Conservation (phyloP, 2,113 vertebrate genomes). For the Pimephales promelas region DNA sequence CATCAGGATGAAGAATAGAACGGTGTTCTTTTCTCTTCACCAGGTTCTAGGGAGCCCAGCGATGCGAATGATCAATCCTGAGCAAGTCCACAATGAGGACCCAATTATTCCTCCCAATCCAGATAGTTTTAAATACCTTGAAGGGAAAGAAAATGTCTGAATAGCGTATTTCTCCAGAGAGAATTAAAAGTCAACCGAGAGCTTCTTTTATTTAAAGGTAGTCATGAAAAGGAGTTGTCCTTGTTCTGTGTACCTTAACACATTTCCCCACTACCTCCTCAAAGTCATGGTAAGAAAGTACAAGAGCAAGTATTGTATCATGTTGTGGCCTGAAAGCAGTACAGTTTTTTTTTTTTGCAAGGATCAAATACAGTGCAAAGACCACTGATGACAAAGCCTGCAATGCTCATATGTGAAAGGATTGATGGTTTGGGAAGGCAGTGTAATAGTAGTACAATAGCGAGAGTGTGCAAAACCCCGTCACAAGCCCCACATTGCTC, state of each 20-base stretch:
- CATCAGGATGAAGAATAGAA: slow-evolving; percentile 65
- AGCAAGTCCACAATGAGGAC: slow-evolving; percentile 62
- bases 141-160: slow-evolving; percentile 66
- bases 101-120: slow-evolving; percentile 65
- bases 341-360: not conserved
- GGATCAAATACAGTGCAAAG: slow-evolving; percentile 2
- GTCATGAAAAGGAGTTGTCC: slow-evolving; percentile 30
- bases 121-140: slow-evolving; percentile 59
- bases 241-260: slow-evolving; percentile 40
- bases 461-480: not conserved
- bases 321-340: not conserved
- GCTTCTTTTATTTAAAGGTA: slow-evolving; percentile 52
- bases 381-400: slow-evolving; percentile 14
- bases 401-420: not conserved
- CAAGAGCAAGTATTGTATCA: not conserved
- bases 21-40: slow-evolving; percentile 32
- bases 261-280: slow-evolving; percentile 19
- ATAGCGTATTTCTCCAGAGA: slow-evolving; percentile 60
- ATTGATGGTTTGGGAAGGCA: not conserved
- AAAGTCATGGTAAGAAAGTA: slow-evolving; percentile 11
- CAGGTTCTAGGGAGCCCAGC: slow-evolving; percentile 59
- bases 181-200: slow-evolving; percentile 70
- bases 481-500: not conserved
- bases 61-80: slow-evolving; percentile 67
- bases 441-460: not conserved